Base-by-base conservation (phyloP, 2,888 invertebrate genomes). In the Anthrax anthrax region DNA sequence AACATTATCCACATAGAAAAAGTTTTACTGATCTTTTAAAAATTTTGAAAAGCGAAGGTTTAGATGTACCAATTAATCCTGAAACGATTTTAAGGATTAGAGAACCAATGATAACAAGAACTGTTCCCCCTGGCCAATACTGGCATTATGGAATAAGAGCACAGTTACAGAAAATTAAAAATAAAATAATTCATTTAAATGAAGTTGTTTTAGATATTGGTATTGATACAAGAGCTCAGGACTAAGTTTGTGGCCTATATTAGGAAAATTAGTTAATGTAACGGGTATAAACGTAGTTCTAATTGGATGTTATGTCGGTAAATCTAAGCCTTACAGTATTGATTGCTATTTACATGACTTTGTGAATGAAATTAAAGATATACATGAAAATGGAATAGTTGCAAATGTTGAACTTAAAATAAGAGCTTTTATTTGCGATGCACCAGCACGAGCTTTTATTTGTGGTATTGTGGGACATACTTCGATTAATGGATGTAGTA, bases 121-220 rank as follows among this genome's bases (percentile, higher is more conserved):
- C 42, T 23, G 47, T 44, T n/a, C 13, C 34, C 4, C 47, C 51
- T 16, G 48, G 51, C 17, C 18, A 40, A 23, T 47, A 47, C n/a
- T 27, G 29, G n/a, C 42, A 47, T 39, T 17, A 23, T 16, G 47
- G 47, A 16, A 19, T 47, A n/a, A 16, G 27, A 42, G 39, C 37
- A 16, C 27, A 18, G 39, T 38, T 43, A 27, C 9, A 34, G 19
- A 39, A 36, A 39, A 23, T 23, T 17, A 13, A 1, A 34, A 37
- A 46, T 38, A 36, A 23, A 16, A 5, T 36, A 16, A 14, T 14
- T 18, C 18, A 43, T 9, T 18, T 12, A 18, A 18, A 32, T 12
- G 38, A 41, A 32, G 17, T 46, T 23, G 32, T 39, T 37, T 13
- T 49, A 9, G 45, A 44, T 39, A 41, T 48, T 29, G 44, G 48